These are phyloP conservation scores for Andrena trimmerana DNA, from an alignment of 2,888 invertebrate species.

Conservation along the genomic window DNA sequence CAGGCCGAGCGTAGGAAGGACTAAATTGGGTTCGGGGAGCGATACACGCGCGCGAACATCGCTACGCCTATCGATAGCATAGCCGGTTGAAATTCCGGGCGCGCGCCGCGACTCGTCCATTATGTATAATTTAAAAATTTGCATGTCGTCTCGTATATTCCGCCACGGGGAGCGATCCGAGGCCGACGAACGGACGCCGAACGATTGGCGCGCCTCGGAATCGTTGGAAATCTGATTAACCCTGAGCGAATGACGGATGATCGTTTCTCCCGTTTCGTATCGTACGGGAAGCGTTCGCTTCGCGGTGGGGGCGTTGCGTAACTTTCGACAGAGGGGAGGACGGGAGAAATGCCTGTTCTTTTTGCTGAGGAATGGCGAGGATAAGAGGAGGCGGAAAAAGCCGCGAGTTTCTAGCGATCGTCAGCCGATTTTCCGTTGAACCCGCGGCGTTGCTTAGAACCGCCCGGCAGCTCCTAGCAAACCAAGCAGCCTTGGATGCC, in stretches of 20 bases:
- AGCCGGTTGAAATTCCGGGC: slow-evolving; percentile 42
- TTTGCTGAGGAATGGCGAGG: neutral
- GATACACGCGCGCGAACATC: slow-evolving; percentile 20
- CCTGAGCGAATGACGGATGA: slow-evolving; percentile 35
- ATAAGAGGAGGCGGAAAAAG: neutral
- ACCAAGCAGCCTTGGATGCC: slow-evolving; percentile 6
- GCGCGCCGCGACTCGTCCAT: slow-evolving; percentile 40
- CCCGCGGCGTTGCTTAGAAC: slow-evolving; percentile 35
- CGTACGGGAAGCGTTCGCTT: neutral
- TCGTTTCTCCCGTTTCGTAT: neutral
- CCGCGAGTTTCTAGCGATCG: neutral
- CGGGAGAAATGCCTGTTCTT: neutral
- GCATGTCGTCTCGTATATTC: slow-evolving; percentile 34
- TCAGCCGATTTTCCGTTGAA: slow-evolving; percentile 34
- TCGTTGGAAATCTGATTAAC: slow-evolving; percentile 27
- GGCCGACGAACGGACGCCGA: slow-evolving; percentile 17
- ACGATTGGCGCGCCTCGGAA: neutral
- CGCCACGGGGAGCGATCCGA: slow-evolving; percentile 32
- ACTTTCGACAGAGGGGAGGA: neutral
- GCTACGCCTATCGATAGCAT: slow-evolving; percentile 40
- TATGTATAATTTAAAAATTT: slow-evolving; percentile 53
- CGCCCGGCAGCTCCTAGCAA: neutral
- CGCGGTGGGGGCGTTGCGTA: neutral
- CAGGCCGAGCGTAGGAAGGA: slow-evolving; percentile 60
- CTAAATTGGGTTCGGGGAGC: slow-evolving; percentile 51